These are phyloP conservation scores for Musca domestica DNA, from an alignment of 1,140 invertebrate species.

Conservation along the genomic window DNA sequence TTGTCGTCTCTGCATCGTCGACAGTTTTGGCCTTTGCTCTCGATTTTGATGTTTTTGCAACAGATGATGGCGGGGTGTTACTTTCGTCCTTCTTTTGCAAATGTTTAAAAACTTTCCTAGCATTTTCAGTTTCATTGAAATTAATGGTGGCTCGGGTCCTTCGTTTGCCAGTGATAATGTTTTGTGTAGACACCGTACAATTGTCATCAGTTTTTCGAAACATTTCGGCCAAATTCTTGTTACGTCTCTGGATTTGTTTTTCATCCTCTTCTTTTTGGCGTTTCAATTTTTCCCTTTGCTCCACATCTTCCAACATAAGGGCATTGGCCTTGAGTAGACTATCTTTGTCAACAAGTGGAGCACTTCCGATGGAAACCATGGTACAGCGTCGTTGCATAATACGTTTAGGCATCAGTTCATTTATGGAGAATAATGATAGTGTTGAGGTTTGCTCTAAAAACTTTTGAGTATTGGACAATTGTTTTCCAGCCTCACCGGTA, in stretches of 20 bases:
- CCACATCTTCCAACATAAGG: constrained; percentile 32
- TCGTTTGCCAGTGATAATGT: constrained; percentile 43
- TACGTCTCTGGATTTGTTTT: not conserved
- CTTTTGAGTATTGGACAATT: too few species aligned
- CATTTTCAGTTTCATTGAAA: constrained; percentile 37
- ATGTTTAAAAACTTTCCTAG: constrained; percentile 28
- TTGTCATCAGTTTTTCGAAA: constrained; percentile 42
- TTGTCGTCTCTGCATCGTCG: not conserved
- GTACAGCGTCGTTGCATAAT: constrained; percentile 35
- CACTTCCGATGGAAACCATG: constrained; percentile 33
- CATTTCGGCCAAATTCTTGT: constrained; percentile 31
- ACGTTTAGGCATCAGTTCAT: constrained; percentile 17
- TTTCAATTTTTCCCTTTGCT: constrained; percentile 25
- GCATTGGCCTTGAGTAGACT: constrained; percentile 27
- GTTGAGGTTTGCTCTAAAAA: too few species aligned
- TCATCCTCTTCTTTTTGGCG: constrained; percentile 7
- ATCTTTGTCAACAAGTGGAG: constrained; percentile 32
- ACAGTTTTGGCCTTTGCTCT: not conserved
- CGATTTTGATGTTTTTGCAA: not conserved
- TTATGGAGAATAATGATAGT: too few species aligned
- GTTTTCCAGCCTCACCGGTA: not conserved
- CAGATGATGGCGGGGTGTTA: not conserved
- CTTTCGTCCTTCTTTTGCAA: not conserved
- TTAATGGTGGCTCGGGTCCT: constrained; percentile 30
- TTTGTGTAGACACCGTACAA: constrained; percentile 44